phyloP scores from a whole-genome alignment of 2,888 invertebrate species.

The Aphodius sticticus region DNA sequence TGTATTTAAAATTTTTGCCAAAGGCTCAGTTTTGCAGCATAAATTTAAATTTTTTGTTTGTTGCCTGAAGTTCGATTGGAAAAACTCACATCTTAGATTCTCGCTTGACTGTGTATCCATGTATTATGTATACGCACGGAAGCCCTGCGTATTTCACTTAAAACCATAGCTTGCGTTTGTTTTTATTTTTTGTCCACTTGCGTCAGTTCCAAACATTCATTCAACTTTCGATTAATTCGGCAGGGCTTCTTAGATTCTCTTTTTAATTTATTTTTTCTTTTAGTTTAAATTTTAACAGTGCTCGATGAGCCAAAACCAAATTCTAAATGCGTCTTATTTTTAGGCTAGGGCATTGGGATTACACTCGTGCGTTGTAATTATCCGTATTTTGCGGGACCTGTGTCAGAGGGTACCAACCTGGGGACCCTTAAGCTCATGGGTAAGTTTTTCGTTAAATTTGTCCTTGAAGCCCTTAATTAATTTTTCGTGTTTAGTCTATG shows the following conservation, averaged over 20 bases:
- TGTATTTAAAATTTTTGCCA: no score
- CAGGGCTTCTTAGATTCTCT: slow-evolving; percentile 18
- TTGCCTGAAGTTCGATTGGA: slow-evolving; percentile 31
- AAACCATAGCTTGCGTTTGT: neutral
- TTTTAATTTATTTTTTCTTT: slow-evolving; percentile 15
- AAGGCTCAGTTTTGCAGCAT: neutral
- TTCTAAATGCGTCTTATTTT: slow-evolving; percentile 47
- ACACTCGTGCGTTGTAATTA: slow-evolving; percentile 96
- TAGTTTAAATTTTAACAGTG: neutral
- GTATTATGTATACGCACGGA: slow-evolving; percentile 28
- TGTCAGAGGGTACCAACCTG: slow-evolving; percentile 95
- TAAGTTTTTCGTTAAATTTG: slow-evolving; percentile 61
- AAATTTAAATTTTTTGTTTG: neutral
- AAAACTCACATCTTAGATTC: slow-evolving; percentile 56
- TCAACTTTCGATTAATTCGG: slow-evolving; percentile 14
- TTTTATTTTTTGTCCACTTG: slow-evolving; percentile 26
- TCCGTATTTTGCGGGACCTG: slow-evolving; percentile 93
- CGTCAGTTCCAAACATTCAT: neutral
- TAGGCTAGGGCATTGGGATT: slow-evolving; percentile 96
- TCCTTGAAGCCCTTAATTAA: neutral
- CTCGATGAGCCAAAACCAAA: neutral
- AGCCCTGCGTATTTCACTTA: slow-evolving; percentile 34
- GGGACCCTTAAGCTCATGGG: slow-evolving; percentile 94
- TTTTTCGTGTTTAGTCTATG: slow-evolving; percentile 75
- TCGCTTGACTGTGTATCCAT: slow-evolving; percentile 9